A percentile compares a stretch with the other conserved stretches of the same genome.
These are phyloP conservation scores for Steinernema feltiae DNA, from an alignment of 1,140 invertebrate genomes.

Conservation along the genomic window DNA sequence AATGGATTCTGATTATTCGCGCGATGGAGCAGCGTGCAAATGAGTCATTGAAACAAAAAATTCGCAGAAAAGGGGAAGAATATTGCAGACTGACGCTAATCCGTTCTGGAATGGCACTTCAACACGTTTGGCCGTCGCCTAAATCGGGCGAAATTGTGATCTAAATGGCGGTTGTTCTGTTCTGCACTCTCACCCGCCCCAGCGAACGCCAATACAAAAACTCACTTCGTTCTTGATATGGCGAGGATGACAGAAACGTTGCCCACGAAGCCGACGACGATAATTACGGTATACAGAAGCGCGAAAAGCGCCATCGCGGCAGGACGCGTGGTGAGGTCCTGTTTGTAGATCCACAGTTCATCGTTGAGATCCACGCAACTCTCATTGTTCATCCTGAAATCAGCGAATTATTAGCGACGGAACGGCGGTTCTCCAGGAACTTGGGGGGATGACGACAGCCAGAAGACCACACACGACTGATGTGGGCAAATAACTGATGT, in stretches of 20 bases:
- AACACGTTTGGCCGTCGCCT: no score
- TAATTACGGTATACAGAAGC: conserved; percentile 34
- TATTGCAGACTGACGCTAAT: no score
- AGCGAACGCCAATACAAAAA: conserved; percentile 13
- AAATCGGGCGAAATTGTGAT: no score
- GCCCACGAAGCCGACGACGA: conserved; percentile 34
- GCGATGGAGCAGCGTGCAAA: no score
- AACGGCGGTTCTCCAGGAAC: not conserved
- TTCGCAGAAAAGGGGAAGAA: no score
- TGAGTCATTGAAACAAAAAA: no score
- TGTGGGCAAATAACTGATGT: no score
- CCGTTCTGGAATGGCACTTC: no score
- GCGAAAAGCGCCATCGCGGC: conserved; percentile 31
- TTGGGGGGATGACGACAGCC: not conserved
- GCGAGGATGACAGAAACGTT: conserved; percentile 40
- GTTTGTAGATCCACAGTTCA: not conserved
- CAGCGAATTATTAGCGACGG: not conserved
- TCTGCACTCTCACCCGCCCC: no score
- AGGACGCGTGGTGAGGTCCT: conserved; percentile 13
- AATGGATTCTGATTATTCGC: no score
- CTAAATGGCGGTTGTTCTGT: no score
- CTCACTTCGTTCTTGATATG: conserved; percentile 43
- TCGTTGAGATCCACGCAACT: not conserved
- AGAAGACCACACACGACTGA: not conserved
- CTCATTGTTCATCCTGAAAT: conserved; percentile 5